Conservation (phyloP, 2,113 vertebrate species). For the Ceyx margarethae region DNA sequence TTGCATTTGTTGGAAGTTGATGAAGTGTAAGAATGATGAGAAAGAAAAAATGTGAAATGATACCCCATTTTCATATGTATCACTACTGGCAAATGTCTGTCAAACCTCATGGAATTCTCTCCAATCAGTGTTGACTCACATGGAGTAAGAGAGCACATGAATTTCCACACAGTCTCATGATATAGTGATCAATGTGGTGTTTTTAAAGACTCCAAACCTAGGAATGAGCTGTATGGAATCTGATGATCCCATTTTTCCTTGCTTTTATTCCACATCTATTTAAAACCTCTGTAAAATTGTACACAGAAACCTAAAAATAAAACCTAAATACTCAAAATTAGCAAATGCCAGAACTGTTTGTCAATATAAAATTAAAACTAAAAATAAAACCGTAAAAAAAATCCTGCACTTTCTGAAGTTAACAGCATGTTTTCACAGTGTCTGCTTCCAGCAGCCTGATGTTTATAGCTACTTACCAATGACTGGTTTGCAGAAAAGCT, state of each 20-base stretch:
- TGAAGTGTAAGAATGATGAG: not conserved
- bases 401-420: no score
- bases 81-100: not conserved
- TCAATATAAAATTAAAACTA: not conserved
- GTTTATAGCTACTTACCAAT: no score
- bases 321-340: not conserved
- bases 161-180: not conserved
- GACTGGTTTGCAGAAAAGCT: no score
- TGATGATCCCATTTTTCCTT: not conserved
- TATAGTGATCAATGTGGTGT: not conserved
- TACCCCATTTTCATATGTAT: not conserved
- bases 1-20: not conserved
- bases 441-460: no score
- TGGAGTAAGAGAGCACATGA: not conserved
- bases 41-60: not conserved
- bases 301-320: not conserved
- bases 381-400: not conserved
- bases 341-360: not conserved
- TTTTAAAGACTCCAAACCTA: not conserved
- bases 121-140: not conserved
- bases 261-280: not conserved
- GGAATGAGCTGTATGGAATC: not conserved
- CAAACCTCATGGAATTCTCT: not conserved
- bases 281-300: not conserved
- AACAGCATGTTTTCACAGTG: no score